Evolutionary conservation across 2,888 invertebrate species (phyloP).

Genomic region (Physocephala rufipes): DNA sequence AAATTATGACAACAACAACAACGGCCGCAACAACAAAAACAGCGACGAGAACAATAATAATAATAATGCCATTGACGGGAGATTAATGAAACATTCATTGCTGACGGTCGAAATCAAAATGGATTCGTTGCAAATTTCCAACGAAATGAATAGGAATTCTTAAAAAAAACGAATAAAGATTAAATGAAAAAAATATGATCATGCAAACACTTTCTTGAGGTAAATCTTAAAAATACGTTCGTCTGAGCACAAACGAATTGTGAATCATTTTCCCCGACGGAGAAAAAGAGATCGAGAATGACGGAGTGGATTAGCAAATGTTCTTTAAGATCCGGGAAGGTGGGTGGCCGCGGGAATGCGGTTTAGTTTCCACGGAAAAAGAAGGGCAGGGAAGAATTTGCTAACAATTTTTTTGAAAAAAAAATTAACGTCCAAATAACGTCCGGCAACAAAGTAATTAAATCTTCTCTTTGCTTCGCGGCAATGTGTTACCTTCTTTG

Average conservation of each 20-base stretch:
- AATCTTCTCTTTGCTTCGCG: constrained; percentile 6
- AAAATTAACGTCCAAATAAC: too few species aligned
- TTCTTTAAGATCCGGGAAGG: neutral
- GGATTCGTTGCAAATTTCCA: constrained; percentile 30
- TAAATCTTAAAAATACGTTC: too few species aligned
- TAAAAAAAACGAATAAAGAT: neutral
- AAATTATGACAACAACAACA: neutral
- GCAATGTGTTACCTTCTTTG: too few species aligned
- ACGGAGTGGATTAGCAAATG: too few species aligned
- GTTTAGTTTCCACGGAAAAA: too few species aligned
- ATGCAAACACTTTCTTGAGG: constrained; percentile 26
- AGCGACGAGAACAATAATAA: neutral
- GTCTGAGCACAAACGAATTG: neutral
- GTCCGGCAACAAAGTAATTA: constrained; percentile 30
- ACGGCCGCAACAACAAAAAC: neutral
- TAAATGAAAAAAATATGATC: too few species aligned
- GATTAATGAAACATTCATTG: constrained; percentile 47
- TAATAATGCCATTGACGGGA: constrained; percentile 27
- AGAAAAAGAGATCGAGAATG: too few species aligned
- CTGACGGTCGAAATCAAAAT: constrained; percentile 40
- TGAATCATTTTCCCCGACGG: too few species aligned
- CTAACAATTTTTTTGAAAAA: too few species aligned
- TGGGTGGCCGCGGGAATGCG: neutral
- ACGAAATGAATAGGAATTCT: constrained; percentile 33
- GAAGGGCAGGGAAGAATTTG: too few species aligned